A percentile compares a stretch with the other conserved stretches of the same genome.
Conservation (phyloP, 2,113 vertebrate genomes). For the Crotalus horridus region DNA sequence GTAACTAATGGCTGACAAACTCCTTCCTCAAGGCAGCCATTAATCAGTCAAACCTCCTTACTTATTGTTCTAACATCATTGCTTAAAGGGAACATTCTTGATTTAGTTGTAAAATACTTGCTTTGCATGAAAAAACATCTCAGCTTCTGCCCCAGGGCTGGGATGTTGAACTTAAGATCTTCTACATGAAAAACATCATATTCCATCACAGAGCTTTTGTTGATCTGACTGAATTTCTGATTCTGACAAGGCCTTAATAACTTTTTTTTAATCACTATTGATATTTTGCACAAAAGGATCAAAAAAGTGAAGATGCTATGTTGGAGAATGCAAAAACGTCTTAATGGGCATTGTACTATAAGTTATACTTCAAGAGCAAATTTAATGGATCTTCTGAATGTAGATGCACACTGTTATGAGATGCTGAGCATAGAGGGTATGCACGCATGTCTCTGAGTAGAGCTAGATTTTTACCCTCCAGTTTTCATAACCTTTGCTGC, state of each 20-base stretch:
- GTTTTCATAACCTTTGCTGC: neutral
- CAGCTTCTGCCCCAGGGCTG: neutral
- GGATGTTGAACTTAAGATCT: neutral
- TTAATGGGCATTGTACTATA: neutral
- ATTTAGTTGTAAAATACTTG: neutral
- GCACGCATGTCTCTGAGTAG: neutral
- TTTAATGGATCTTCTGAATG: neutral
- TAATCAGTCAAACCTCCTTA: neutral
- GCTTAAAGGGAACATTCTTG: neutral
- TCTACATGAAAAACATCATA: neutral
- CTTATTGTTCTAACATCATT: neutral
- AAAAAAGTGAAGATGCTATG: neutral
- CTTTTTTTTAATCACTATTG: neutral
- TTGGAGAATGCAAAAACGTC: neutral
- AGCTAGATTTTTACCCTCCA: neutral
- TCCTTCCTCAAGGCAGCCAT: neutral
- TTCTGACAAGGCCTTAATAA: neutral
- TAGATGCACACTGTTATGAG: neutral
- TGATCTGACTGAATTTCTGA: neutral
- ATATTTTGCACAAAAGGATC: neutral
- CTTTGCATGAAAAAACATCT: neutral
- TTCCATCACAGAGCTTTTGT: no score
- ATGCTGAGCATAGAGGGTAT: neutral
- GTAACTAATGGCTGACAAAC: neutral
- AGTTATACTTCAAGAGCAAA: neutral